Evolutionary conservation across 2,888 invertebrate species (phyloP), one percentile per base, ranked within the genome.

Genomic region (Bhutanitis thaidina): DNA sequence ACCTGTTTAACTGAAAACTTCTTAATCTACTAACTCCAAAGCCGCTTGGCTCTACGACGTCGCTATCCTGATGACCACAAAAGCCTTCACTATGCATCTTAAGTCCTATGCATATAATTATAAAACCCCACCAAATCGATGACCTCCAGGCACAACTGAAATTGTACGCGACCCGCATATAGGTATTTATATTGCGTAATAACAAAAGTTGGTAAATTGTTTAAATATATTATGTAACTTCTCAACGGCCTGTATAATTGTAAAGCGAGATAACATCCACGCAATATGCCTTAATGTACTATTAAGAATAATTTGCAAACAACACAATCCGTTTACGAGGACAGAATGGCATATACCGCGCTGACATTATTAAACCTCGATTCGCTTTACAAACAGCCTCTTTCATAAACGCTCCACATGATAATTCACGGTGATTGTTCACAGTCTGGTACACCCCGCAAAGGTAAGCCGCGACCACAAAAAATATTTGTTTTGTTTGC

Each of bases 391-490:
- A 86, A 80, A 83, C 79, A 77, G 71, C 69, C 77, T 84, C 77
- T 77, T 80, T 79, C 74, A 82, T 77, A 81, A 83, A 78, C 73
- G 77, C 77, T 77, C 74, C 77, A 82, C 81, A 80, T 84, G 83
- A 81, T 86, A 85, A 88, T 84, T 80, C 82, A 74, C 70, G 69
- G 71, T 74, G 79, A 85, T 87, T 83, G 81, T 88, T 84, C 86
- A 87, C 77, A 85, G 88, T 89, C 88, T 88, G 80, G 79, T 80
- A 72, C 77, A 77, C 80, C 64, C 67, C 66, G 77, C 72, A 84
- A 84, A 86, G 83, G 82, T 78, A 76, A 80, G 80, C 84, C 87
- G 81, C 82, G 74, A 81, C 83, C 85, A 69, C 84, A 83, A 83
- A 86, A 81, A 81, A 77, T 72, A 79, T 82, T 84, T 84, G 80